These are phyloP conservation scores for Macropis europaea DNA, from an alignment of 2,888 invertebrate species.

Conservation along the genomic window DNA sequence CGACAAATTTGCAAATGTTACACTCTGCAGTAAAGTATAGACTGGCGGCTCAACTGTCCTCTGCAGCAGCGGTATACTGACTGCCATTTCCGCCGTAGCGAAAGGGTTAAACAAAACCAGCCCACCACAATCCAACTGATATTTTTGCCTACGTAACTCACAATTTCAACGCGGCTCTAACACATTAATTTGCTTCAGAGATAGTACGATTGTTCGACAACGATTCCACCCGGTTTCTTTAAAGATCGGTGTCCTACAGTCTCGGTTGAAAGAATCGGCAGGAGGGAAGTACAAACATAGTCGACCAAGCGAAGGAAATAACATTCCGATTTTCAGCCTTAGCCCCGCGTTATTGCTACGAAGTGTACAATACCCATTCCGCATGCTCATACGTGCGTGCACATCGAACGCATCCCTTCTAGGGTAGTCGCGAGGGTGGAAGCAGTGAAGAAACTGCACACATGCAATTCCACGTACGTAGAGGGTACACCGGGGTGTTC, in stretches of 20 bases:
- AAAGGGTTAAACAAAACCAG: too few relatives aligned
- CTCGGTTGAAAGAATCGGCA: not conserved
- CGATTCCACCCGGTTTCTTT: too few relatives aligned
- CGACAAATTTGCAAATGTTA: too few relatives aligned
- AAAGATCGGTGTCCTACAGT: not conserved
- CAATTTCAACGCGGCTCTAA: too few relatives aligned
- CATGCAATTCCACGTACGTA: constrained; percentile 20
- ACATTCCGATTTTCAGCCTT: constrained; percentile 8
- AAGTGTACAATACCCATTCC: constrained; percentile 7
- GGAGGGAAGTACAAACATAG: not conserved
- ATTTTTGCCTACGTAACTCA: too few relatives aligned
- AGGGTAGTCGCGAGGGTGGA: not conserved
- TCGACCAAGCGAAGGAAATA: constrained; percentile 3
- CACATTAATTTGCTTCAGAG: too few relatives aligned
- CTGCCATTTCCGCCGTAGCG: too few relatives aligned
- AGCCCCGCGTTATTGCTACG: constrained; percentile 13
- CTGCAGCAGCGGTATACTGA: too few relatives aligned
- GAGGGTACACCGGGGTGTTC: constrained; percentile 7
- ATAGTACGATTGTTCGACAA: too few relatives aligned
- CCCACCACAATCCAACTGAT: too few relatives aligned
- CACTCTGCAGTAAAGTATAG: too few relatives aligned
- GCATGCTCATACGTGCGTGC: constrained; percentile 31
- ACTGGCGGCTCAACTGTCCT: too few relatives aligned
- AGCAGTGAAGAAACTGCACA: constrained; percentile 1
- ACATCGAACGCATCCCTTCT: constrained; percentile 20